A percentile compares a stretch with the other conserved stretches of the same genome.
These are phyloP conservation scores for Catalaphyllia jardinei DNA, from an alignment of 64 coral and sea anemone genomes.

Conservation along the genomic window DNA sequence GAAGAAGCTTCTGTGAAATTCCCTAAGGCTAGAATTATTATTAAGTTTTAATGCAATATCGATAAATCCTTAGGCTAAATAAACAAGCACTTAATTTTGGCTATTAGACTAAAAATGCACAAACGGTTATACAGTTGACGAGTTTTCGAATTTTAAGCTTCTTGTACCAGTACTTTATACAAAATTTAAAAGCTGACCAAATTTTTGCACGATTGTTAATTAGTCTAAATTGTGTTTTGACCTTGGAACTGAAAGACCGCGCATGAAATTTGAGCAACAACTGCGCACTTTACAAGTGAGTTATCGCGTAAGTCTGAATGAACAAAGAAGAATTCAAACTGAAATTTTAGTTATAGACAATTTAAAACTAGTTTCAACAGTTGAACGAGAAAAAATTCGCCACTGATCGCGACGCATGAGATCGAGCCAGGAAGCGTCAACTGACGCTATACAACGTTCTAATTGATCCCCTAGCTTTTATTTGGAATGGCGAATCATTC, in stretches of 20 bases:
- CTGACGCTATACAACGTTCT: slow-evolving; percentile 1
- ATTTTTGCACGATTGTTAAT: neutral
- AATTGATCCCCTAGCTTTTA: neutral
- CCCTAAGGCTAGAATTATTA: no score
- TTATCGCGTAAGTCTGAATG: neutral
- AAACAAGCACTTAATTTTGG: no score
- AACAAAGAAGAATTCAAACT: neutral
- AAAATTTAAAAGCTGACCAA: no score
- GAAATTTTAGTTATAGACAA: neutral
- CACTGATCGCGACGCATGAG: neutral
- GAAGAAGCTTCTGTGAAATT: no score
- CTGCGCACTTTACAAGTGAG: neutral
- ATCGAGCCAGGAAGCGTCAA: no score
- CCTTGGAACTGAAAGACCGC: neutral
- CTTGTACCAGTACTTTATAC: no score
- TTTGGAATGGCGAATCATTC: slow-evolving; percentile 1
- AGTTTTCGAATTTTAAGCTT: no score
- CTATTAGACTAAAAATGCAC: no score
- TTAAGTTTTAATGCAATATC: no score
- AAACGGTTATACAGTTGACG: no score
- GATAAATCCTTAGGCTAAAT: no score
- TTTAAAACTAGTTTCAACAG: neutral
- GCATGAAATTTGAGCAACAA: neutral
- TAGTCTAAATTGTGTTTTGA: neutral
- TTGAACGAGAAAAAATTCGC: neutral